Evolutionary conservation across 2,113 vertebrate genomes (phyloP).

Genomic region (Periophthalmus modestus): DNA sequence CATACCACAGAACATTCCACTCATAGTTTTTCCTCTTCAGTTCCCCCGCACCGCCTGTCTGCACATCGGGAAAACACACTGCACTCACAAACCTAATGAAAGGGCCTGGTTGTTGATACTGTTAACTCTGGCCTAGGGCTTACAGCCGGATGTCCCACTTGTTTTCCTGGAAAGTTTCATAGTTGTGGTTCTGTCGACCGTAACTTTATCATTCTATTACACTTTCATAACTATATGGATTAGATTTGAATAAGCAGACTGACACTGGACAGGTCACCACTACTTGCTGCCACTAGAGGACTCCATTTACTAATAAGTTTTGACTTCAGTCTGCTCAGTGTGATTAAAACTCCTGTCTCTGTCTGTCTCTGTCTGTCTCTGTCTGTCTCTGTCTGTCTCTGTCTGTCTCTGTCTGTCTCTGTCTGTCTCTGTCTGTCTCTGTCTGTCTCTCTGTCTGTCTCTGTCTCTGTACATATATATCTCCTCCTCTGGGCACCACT

Average conservation of each 20-base stretch:
- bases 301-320: no score
- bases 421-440: no score
- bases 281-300: constrained; percentile 5
- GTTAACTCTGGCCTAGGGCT: neutral
- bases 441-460: no score
- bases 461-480: no score
- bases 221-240: neutral
- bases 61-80: constrained; percentile 9
- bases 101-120: constrained; percentile 13
- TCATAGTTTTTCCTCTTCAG: constrained; percentile 21
- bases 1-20: constrained; percentile 33
- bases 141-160: neutral
- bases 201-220: neutral
- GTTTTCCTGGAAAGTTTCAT: constrained; percentile 11
- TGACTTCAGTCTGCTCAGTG: no score
- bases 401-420: no score
- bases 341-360: no score
- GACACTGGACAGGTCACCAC: neutral
- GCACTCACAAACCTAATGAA: constrained; percentile 18
- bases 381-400: no score
- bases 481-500: no score
- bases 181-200: neutral
- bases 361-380: no score
- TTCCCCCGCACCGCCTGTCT: neutral
- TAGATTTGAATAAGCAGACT: neutral